Evolutionary conservation across 2,113 vertebrate species (phyloP), one percentile per base, ranked within the genome.

Genomic region (Saiga tatarica): DNA sequence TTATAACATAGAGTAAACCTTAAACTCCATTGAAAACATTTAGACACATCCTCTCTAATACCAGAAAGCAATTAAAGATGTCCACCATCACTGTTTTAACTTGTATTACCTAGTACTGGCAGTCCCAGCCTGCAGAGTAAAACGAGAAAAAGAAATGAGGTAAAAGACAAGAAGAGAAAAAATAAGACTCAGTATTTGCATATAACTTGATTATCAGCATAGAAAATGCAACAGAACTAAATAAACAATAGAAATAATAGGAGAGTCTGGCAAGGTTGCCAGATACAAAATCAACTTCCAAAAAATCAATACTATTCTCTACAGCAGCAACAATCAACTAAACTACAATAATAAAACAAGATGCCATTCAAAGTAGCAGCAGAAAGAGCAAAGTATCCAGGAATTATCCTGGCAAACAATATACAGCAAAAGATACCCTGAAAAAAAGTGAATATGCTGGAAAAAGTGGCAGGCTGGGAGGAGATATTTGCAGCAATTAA

Each of bases 231-330:
- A 86, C 10, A 39, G 82, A 94, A 87, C 50, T 71, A 6, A 25
- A 82, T 86, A 76, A 95, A 88, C 33, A 39, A 62, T 39, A 85
- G 26, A 82, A 95, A 94, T 71, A 92, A 87, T 64, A 94, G 91
- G 62, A 88, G 52, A 42, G 7, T 30, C 89, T 92, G 93, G 33
- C n/a, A 91, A 94, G 16, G 28, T 93, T 92, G 53, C 30, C 36
- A 91, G 60, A 62, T 59, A 93, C 15, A 64, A 89, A 42, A 91
- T 64, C 53, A 62, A 36, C 57, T 96, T 95, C 26, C 64, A 55
- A 82, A 87, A 92, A 71, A 55, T 82, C 52, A 96, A 59, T 86
- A 82, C 78, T 36, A 36, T 71, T 71, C 64, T 36, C 64, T 71
- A 36, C 17, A 71, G n/a, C 64, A 71, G 64, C 64, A 71, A 36